phyloP scores from a whole-genome alignment of 2,797 vertebrate genomes.

The Tokudaia tokunoshimensis region DNA sequence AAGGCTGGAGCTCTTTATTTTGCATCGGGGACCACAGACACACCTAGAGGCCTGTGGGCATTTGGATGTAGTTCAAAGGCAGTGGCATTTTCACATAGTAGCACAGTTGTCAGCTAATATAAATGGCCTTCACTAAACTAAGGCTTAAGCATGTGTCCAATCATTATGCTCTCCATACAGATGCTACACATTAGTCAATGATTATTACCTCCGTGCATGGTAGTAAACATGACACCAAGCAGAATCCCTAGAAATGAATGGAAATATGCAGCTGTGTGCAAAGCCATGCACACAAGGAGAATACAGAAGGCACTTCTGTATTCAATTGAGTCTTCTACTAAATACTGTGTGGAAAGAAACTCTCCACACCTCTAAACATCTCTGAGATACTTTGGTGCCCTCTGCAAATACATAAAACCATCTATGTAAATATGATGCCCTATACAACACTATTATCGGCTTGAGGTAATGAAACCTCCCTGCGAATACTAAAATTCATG shows the following conservation, averaged over 20 bases:
- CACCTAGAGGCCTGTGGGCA: neutral
- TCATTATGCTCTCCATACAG: slow-evolving; percentile 28
- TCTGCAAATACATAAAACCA: neutral
- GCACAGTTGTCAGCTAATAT: neutral
- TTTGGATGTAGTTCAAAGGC: neutral
- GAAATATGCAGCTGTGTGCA: neutral
- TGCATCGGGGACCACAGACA: neutral
- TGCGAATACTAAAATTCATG: neutral
- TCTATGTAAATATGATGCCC: neutral
- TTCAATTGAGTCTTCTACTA: neutral
- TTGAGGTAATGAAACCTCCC: neutral
- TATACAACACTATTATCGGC: neutral
- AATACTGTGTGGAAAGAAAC: neutral
- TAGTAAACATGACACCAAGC: slow-evolving; percentile 32
- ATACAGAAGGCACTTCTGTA: neutral
- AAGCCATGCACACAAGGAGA: neutral
- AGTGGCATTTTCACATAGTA: neutral
- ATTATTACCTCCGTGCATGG: slow-evolving; percentile 31
- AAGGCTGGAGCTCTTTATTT: neutral
- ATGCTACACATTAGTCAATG: slow-evolving; percentile 54
- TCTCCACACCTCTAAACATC: neutral
- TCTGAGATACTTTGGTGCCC: neutral
- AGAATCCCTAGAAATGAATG: slow-evolving; percentile 54
- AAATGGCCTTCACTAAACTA: slow-evolving; percentile 24
- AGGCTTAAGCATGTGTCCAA: slow-evolving; percentile 24